These are phyloP conservation scores for Neoscelio sp. DNA, from an alignment of 2,888 invertebrate genomes.

Conservation along the genomic window DNA sequence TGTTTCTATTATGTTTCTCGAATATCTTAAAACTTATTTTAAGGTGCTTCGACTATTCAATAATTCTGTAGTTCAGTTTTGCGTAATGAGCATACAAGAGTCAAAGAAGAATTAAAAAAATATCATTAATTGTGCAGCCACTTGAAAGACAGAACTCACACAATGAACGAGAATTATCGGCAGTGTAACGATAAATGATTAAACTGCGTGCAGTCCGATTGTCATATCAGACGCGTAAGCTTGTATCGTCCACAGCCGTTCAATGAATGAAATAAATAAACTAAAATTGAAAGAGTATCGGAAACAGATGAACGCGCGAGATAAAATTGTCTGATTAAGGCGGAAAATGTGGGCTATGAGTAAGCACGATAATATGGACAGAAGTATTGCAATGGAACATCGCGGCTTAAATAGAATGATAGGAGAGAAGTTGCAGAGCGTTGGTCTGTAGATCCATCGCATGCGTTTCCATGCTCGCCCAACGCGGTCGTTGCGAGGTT, in stretches of 20 bases:
- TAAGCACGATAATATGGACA: constrained; percentile 63
- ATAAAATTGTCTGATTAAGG: constrained; percentile 46
- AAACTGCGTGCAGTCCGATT: neutral
- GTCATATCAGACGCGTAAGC: neutral
- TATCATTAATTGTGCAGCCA: constrained; percentile 12
- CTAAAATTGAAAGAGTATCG: constrained; percentile 36
- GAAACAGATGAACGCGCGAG: constrained; percentile 29
- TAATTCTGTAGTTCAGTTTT: constrained; percentile 20
- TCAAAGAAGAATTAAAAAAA: constrained; percentile 12
- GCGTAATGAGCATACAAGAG: constrained; percentile 19
- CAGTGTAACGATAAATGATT: neutral
- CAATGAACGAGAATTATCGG: constrained; percentile 1
- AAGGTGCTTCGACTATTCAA: constrained; percentile 34
- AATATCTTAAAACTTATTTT: constrained; percentile 27
- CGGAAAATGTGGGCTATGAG: constrained; percentile 34
- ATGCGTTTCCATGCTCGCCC: constrained; percentile 71
- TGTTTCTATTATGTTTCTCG: constrained; percentile 34
- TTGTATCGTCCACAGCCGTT: neutral
- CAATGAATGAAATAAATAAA: constrained; percentile 29
- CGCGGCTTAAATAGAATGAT: constrained; percentile 58
- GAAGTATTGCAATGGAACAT: constrained; percentile 55
- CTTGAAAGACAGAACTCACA: constrained; percentile 8
- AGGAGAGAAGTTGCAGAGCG: constrained; percentile 58
- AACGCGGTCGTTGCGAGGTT: constrained; percentile 79
- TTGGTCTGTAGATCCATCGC: constrained; percentile 69